Evolutionary conservation across 2,797 vertebrate species (phyloP).

Genomic region (Lutra lutra): DNA sequence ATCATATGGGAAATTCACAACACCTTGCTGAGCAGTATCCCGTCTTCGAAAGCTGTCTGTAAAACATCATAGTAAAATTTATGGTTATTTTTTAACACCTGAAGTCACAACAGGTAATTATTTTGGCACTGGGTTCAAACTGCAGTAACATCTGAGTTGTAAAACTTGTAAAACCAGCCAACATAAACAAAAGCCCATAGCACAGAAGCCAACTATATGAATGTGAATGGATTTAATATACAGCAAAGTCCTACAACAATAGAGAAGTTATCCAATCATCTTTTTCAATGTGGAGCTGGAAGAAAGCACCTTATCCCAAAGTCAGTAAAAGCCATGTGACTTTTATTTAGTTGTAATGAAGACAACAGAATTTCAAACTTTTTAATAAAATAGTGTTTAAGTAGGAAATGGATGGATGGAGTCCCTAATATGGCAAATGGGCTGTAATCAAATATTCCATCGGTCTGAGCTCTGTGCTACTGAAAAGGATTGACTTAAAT

Average conservation of each 20-base stretch:
- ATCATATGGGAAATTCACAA: constrained; percentile 92
- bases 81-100: not conserved
- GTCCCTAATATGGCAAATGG: not conserved
- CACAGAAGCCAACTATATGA: not conserved
- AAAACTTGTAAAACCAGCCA: constrained; percentile 16
- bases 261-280: not conserved
- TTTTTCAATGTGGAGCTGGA: not conserved
- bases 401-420: not conserved
- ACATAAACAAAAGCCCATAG: constrained; percentile 27
- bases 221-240: not conserved
- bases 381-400: not conserved
- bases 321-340: not conserved
- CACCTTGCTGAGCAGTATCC: constrained; percentile 89
- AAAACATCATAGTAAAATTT: constrained; percentile 64
- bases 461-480: not conserved
- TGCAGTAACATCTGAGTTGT: not conserved
- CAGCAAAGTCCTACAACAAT: not conserved
- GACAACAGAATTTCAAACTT: not conserved
- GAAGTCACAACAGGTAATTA: constrained; percentile 38
- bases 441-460: not conserved
- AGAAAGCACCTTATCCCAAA: not conserved
- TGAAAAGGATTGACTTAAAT: not conserved
- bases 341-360: not conserved
- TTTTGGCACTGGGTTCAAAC: not conserved
- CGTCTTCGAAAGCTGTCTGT: constrained; percentile 91